Percentiles rank a stretch among this genome's conserved stretches.
These are phyloP conservation scores for Melospiza georgiana DNA, from an alignment of 2,113 vertebrate genomes.

Conservation along the genomic window DNA sequence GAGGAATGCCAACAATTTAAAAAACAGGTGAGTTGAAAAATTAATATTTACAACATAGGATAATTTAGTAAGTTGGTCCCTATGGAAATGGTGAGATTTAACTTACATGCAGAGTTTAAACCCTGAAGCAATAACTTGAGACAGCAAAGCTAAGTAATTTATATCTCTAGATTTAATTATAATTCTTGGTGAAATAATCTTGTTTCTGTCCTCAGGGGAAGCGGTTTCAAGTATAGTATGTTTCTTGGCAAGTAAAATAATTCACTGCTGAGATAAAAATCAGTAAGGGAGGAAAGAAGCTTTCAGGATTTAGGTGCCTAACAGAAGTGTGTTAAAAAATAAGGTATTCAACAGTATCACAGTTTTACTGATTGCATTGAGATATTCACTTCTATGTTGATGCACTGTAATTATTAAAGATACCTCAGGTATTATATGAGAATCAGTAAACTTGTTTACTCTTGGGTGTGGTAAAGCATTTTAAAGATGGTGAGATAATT, in stretches of 20 bases:
- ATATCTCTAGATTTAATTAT: slow-evolving; percentile 49
- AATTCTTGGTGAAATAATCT: slow-evolving; percentile 46
- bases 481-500: neutral
- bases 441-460: neutral
- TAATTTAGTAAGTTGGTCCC: neutral
- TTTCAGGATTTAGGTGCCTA: neutral
- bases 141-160: slow-evolving; percentile 40
- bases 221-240: slow-evolving; percentile 1
- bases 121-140: slow-evolving; percentile 29
- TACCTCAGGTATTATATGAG: neutral
- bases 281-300: neutral
- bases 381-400: neutral
- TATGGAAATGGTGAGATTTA: neutral
- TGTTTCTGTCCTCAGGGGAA: slow-evolving; percentile 29
- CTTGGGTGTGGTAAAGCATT: neutral
- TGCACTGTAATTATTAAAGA: neutral
- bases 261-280: slow-evolving; percentile 50
- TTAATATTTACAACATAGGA: neutral
- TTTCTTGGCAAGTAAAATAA: slow-evolving; percentile 41
- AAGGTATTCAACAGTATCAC: neutral
- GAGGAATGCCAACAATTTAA: slow-evolving; percentile 99
- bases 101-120: neutral
- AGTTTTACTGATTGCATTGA: neutral
- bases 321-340: neutral
- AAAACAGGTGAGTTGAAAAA: slow-evolving; percentile 88